Evolutionary conservation across 2,113 vertebrate species (phyloP).

Genomic region (Prietella phreatophila): DNA sequence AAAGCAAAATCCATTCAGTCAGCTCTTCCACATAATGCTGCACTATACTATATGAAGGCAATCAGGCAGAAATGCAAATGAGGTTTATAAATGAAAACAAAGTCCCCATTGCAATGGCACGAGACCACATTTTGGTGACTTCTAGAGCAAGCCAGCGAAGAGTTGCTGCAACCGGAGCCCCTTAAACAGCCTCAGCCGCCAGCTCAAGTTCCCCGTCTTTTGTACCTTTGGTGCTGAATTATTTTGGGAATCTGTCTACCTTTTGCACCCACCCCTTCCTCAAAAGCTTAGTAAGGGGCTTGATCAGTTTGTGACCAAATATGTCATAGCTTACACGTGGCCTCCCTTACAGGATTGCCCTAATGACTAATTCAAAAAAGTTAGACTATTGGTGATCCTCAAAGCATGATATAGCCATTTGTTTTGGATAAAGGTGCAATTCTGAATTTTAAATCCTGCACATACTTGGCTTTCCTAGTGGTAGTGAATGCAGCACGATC

Average conservation of each 20-base stretch:
- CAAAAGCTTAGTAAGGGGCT: neutral
- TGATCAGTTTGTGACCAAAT: neutral
- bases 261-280: conserved; percentile 53
- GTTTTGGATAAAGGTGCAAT: neutral
- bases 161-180: conserved; percentile 67
- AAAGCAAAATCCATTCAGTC: conserved; percentile 14
- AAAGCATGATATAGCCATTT: neutral
- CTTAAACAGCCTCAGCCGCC: conserved; percentile 41
- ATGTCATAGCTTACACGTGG: neutral
- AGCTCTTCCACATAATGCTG: neutral
- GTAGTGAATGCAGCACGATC: conserved; percentile 37
- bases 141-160: conserved; percentile 30
- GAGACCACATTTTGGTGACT: conserved; percentile 23
- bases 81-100: conserved; percentile 43
- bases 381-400: neutral
- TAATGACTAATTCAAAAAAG: neutral
- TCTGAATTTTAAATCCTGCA: neutral
- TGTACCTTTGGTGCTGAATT: conserved; percentile 71
- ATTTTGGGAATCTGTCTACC: conserved; percentile 64
- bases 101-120: conserved; percentile 7
- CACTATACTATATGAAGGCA: neutral
- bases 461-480: neutral
- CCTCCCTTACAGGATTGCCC: neutral
- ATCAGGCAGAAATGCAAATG: conserved; percentile 34
- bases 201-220: conserved; percentile 67